These are phyloP conservation scores for Acleris sparsana DNA, from an alignment of 2,888 invertebrate species.

Conservation along the genomic window DNA sequence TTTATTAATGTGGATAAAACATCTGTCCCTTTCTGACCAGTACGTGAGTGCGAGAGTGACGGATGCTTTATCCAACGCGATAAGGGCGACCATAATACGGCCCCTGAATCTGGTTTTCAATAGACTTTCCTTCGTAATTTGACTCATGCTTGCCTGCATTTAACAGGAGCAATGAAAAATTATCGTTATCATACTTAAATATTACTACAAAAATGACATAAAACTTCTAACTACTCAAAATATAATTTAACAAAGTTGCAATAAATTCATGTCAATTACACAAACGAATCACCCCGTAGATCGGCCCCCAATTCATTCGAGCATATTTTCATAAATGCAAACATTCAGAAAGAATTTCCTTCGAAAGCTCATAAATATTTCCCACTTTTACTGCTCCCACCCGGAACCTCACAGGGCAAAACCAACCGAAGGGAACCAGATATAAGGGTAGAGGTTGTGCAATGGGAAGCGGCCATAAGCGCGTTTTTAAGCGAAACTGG, in stretches of 20 bases:
- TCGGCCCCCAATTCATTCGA: constrained; percentile 68
- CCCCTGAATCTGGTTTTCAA: no score
- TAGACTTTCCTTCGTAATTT: no score
- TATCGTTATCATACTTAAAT: no score
- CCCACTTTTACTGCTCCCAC: constrained; percentile 76
- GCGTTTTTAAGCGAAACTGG: constrained; percentile 72
- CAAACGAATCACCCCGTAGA: constrained; percentile 42
- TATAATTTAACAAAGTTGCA: constrained; percentile 7
- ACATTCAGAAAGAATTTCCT: constrained; percentile 82
- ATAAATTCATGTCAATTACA: constrained; percentile 35
- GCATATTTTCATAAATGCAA: constrained; percentile 84
- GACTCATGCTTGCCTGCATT: no score
- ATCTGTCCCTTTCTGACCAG: no score
- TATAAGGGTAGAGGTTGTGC: constrained; percentile 48
- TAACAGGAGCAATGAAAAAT: no score
- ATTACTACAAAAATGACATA: no score
- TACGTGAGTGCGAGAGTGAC: no score
- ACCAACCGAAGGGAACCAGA: constrained; percentile 42
- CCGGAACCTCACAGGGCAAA: constrained; percentile 43
- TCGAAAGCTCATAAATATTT: constrained; percentile 82
- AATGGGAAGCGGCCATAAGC: constrained; percentile 61
- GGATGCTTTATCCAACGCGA: no score
- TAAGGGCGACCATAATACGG: no score
- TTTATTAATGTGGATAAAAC: no score
- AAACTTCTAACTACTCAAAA: background rate